phyloP scores from a whole-genome alignment of 2,888 invertebrate species.

The Junonia oenone region DNA sequence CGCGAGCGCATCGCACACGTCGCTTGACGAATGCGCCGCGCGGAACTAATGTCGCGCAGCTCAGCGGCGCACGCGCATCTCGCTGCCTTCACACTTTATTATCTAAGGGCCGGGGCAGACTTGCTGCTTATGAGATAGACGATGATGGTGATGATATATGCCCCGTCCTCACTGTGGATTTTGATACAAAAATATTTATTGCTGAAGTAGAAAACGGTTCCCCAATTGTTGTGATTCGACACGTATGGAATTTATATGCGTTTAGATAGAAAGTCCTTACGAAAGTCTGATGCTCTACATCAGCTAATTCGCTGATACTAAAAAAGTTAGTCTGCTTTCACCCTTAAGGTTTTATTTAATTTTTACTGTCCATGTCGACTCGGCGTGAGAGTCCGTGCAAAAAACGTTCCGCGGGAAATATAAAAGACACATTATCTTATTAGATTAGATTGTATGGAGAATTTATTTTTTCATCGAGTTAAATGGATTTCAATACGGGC shows the following conservation, averaged over 20 bases:
- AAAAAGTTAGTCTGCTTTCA: too few relatives aligned
- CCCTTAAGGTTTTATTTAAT: slow-evolving; percentile 17
- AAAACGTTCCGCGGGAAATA: slow-evolving; percentile 1
- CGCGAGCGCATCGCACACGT: slow-evolving; percentile 38
- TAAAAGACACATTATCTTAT: not conserved
- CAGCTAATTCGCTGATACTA: too few relatives aligned
- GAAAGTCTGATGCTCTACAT: too few relatives aligned
- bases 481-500: not conserved
- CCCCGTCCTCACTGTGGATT: not conserved
- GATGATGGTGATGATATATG: not conserved
- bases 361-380: slow-evolving; percentile 13
- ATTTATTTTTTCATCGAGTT: not conserved
- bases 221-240: too few relatives aligned
- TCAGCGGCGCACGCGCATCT: slow-evolving; percentile 18
- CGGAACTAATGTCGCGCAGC: slow-evolving; percentile 27
- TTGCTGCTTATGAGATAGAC: too few relatives aligned
- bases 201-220: too few relatives aligned
- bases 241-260: too few relatives aligned
- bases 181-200: too few relatives aligned
- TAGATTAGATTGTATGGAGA: not conserved
- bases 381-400: slow-evolving; percentile 14
- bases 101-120: not conserved
- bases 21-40: slow-evolving; percentile 52
- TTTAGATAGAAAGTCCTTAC: too few relatives aligned
- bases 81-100: slow-evolving; percentile 29